phyloP scores from a whole-genome alignment of 1,140 invertebrate genomes.

The Pristionchus pacificus region DNA sequence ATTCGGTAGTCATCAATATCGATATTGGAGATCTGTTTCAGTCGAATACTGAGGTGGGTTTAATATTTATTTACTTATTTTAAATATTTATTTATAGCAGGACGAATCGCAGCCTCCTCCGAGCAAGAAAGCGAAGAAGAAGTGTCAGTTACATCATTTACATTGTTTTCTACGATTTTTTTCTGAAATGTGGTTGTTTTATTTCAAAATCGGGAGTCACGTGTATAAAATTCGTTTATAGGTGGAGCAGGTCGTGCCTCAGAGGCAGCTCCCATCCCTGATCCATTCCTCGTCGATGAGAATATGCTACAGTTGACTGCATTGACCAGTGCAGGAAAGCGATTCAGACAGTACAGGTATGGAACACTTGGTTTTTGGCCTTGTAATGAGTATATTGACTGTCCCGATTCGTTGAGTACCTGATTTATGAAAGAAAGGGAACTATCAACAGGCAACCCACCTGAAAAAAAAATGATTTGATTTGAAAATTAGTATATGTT shows the following conservation, averaged over 20 bases:
- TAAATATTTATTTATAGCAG: background rate
- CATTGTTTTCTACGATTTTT: background rate
- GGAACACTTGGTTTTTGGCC: background rate
- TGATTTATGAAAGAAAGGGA: too few species aligned
- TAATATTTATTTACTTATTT: background rate
- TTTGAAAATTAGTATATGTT: too few species aligned
- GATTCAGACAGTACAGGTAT: conserved; percentile 53
- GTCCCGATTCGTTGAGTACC: too few species aligned
- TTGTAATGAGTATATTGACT: conserved; percentile 25
- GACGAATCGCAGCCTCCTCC: conserved; percentile 23
- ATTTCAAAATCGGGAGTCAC: too few species aligned
- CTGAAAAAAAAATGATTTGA: too few species aligned
- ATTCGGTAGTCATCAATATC: conserved; percentile 51
- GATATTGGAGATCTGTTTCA: conserved; percentile 46
- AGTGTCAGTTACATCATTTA: conserved; percentile 7
- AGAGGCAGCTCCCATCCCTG: conserved; percentile 34
- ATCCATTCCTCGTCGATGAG: conserved; percentile 49
- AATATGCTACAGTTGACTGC: conserved; percentile 38
- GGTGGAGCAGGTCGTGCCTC: conserved; percentile 17
- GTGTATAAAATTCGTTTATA: background rate
- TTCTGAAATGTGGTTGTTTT: conserved; percentile 1
- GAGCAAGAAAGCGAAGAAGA: conserved; percentile 46
- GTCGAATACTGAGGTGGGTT: conserved; percentile 13
- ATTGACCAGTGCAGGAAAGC: conserved; percentile 41
- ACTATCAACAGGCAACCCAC: too few species aligned